Evolutionary conservation across 2,888 invertebrate species (phyloP), one percentile per base, ranked within the genome.

Genomic region (Melinaea menophilus): DNA sequence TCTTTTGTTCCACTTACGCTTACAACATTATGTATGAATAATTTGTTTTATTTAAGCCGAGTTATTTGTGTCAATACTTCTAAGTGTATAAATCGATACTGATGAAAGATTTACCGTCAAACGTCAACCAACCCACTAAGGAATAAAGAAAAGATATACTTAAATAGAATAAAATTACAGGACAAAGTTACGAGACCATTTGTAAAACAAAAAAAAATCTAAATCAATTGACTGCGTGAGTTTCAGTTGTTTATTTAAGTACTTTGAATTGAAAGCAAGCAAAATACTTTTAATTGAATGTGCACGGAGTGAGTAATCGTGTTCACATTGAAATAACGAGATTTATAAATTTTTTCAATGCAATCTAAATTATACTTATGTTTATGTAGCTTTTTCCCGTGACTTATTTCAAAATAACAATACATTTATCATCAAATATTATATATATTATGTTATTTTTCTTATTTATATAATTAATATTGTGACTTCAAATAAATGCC

Each of bases 131-230:
- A 51, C 9, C 51, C 51, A 51, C 51, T 31, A 31, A 51, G 51
- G 51, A 51, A 51, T 51, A 31, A 31, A 51, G 31, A 51, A 51
- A 9, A 9, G 9, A 9, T 51, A 11, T 51, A 22, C 31, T 51
- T 31, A 48, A 48, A 48, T 48, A 48, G 31, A 51, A 51, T 51
- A 31, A 31, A 51, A 51, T 51, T n/a, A 48, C 7, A 51, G 31
- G 22, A 51, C 31, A 31, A 51, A 51, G 31, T 51, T 9, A 31
- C 48, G 31, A 31, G 31, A 31, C 31, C 22, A 31, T n/a, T 31
- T 31, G 51, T 51, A 31, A 51, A 51, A 51, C 31, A 51, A 51
- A 51, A 51, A 51, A 9, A 51, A 5, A 31, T 31, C 5, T 51
- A 51, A 31, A 11, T 2, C 3, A 51, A 31, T 51, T 31, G 9